Evolutionary conservation across 2,888 invertebrate genomes (phyloP).

Genomic region (Beris morrisii): DNA sequence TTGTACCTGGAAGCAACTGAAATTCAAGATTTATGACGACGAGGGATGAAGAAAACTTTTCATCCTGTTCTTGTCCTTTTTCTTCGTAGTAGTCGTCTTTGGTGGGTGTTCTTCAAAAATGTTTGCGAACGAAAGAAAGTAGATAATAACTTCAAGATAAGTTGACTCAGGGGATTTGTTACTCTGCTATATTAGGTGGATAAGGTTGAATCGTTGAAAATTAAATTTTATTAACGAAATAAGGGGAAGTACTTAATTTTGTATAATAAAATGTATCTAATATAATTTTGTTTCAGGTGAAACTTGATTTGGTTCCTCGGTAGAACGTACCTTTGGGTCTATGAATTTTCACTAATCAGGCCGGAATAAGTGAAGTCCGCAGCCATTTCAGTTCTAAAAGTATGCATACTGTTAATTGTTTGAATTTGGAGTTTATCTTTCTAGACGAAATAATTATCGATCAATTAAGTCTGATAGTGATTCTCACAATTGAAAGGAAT

Average conservation of each 20-base stretch:
- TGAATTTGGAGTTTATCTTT: no score
- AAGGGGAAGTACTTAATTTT: slow-evolving; percentile 11
- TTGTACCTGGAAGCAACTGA: slow-evolving; percentile 18
- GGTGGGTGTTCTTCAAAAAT: slow-evolving; percentile 4
- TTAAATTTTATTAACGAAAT: slow-evolving; percentile 12
- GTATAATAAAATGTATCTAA: no score
- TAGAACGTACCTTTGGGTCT: no score
- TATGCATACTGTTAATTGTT: no score
- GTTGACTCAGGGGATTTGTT: slow-evolving; percentile 34
- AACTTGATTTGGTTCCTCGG: no score
- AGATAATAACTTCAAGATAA: slow-evolving; percentile 37
- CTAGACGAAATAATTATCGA: no score
- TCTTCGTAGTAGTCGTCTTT: neutral
- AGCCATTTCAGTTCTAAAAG: no score
- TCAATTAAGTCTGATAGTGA: no score
- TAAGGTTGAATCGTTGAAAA: slow-evolving; percentile 23
- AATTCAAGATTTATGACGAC: slow-evolving; percentile 24
- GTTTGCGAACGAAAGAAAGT: neutral
- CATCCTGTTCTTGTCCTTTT: slow-evolving; percentile 6
- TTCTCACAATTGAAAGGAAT: no score
- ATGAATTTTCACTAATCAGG: no score
- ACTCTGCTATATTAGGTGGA: slow-evolving; percentile 10
- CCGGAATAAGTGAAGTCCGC: no score
- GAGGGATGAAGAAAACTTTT: neutral
- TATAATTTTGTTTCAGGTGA: no score